phyloP scores from a whole-genome alignment of 1,140 invertebrate species.

The Colletes latitarsis region DNA sequence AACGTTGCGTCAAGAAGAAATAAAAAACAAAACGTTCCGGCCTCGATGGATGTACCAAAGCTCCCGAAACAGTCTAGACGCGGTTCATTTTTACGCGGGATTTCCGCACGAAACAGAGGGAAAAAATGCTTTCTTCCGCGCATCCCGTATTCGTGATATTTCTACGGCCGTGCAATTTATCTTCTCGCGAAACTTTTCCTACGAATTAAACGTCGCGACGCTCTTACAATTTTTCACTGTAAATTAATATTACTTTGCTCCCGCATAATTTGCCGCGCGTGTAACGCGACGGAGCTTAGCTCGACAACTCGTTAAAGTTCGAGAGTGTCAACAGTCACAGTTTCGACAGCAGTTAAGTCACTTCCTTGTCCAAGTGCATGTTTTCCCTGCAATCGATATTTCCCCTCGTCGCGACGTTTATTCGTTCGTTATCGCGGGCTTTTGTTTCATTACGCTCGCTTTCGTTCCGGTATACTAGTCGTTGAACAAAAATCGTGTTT shows the following conservation, averaged over 20 bases:
- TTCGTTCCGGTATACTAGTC: too few relatives aligned
- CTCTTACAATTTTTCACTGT: not conserved
- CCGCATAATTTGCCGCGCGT: conserved; percentile 20
- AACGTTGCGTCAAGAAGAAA: not conserved
- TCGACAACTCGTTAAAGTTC: too few relatives aligned
- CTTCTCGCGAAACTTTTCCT: not conserved
- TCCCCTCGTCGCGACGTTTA: too few relatives aligned
- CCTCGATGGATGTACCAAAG: not conserved
- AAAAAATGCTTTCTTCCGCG: not conserved
- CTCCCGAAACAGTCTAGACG: not conserved
- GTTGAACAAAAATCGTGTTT: too few relatives aligned
- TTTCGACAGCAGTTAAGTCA: too few relatives aligned
- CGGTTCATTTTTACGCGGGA: not conserved
- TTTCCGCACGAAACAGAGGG: not conserved
- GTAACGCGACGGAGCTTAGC: not conserved
- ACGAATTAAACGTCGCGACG: not conserved
- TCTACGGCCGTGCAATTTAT: not conserved
- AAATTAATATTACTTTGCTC: not conserved
- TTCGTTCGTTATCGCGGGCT: too few relatives aligned
- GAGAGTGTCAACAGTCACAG: too few relatives aligned
- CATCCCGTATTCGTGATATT: too few relatives aligned
- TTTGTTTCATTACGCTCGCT: too few relatives aligned
- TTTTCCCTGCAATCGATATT: too few relatives aligned
- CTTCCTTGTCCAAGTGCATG: too few relatives aligned
- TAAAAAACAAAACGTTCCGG: not conserved